Base-by-base conservation (phyloP, 2,888 invertebrate species). In the Cryptocephalus primarius region DNA sequence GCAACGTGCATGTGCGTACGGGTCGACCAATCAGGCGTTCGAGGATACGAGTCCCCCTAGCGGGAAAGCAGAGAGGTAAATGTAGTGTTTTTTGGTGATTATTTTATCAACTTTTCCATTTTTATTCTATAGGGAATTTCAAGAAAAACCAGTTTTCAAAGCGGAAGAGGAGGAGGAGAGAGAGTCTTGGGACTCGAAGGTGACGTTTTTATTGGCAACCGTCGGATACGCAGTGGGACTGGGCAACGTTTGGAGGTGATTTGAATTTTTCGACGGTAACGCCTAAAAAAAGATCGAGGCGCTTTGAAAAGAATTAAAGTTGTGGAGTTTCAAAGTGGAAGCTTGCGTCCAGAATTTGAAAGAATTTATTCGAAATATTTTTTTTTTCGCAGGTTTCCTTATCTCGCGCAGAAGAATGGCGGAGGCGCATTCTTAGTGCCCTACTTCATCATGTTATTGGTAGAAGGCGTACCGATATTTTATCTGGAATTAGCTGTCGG, bases 341-440 rank as follows among this genome's bases (percentile, higher is more conserved):
- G 22, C 22, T 22, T 22, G 22, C 6, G 22, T 22, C 6, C 22
- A 22, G 6, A 22, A 6, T 22, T 4, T 22, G 6, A 4, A 22
- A 6, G 22, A 22, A 22, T 22, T 22, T 6, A 22, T 22, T 22
- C 22, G 22, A 4, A 22, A 22, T 22, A 22, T 22, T 22, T 22
- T 22, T 22, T 22, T 22, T 22, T 22, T 22, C 6, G 22, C 22
- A 22, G 22, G 56, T 94, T 94, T 70, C 94, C 94, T 0, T 94
- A 94, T 70, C 73, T 94, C 55, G 92, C 93, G 0, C 93, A 94
- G 66, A 93, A 93, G 68, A 92, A 92, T 63, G 93, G 93, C 0
- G 93, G 93, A 46, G 93, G 95, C 14, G 95, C 95, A n/a, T 96
- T 96, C 67, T 73, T 96, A 51, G 93, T 96, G 57, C 95, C 95